Evolutionary conservation across 2,888 invertebrate species (phyloP).

Genomic region (Agrypnus murinus): DNA sequence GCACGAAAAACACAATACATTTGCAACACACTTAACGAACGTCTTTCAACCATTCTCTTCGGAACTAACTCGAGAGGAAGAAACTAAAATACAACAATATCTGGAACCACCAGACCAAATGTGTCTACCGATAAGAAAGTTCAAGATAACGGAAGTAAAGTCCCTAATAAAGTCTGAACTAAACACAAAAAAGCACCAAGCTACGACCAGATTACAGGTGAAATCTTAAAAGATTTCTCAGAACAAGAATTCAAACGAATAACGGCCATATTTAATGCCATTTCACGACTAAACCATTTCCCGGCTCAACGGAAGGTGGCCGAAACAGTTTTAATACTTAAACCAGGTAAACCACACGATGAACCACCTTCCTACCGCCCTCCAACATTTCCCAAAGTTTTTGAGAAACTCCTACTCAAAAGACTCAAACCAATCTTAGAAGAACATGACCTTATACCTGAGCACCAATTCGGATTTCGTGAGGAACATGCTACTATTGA

Average conservation of each 20-base stretch:
- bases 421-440: conserved; percentile 14
- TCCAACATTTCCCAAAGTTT: neutral
- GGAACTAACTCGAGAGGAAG: neutral
- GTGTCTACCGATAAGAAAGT: too few relatives aligned
- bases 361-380: conserved; percentile 9
- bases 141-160: too few relatives aligned
- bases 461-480: too few relatives aligned
- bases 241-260: too few relatives aligned
- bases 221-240: too few relatives aligned
- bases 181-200: too few relatives aligned
- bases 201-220: too few relatives aligned
- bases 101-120: too few relatives aligned
- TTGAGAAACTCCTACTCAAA: conserved; percentile 1
- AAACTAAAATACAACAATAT: conserved; percentile 1
- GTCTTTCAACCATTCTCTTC: conserved; percentile 13
- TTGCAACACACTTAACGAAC: conserved; percentile 9
- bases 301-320: too few relatives aligned
- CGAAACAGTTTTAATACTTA: neutral
- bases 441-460: conserved; percentile 43
- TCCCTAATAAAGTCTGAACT: too few relatives aligned
- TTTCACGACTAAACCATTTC: conserved; percentile 16
- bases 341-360: neutral
- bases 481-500: too few relatives aligned
- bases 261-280: conserved; percentile 9
- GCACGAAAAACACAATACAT: conserved; percentile 3